Conservation (phyloP, 2,113 vertebrate species). For the Cisticola juncidis region DNA sequence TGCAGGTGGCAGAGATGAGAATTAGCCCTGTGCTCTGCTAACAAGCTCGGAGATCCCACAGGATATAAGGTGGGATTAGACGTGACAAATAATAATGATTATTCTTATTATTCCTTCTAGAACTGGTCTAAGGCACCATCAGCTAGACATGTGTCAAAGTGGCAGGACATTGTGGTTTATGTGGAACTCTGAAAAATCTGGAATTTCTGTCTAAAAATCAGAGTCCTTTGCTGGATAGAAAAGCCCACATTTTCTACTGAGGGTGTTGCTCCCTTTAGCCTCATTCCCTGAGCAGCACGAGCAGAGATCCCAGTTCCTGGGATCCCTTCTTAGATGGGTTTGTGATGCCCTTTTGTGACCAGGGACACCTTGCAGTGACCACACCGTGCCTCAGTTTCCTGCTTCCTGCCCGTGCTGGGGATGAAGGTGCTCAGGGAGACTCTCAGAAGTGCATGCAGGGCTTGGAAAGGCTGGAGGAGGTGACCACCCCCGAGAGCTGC, state of each 20-base stretch:
- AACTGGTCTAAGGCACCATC: neutral
- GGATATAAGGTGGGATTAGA: conserved; percentile 12
- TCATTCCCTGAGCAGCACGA: fast-evolving
- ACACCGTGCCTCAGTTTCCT: neutral
- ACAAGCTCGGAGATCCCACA: conserved; percentile 28
- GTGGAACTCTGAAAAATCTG: neutral
- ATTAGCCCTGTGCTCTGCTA: conserved; percentile 30
- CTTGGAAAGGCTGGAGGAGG: neutral
- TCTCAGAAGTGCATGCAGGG: fast-evolving
- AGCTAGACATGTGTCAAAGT: neutral
- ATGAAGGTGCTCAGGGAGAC: neutral
- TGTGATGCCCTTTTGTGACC: too few species aligned
- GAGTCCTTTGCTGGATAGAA: neutral
- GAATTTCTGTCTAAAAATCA: neutral
- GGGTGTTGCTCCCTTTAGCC: neutral
- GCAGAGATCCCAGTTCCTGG: fast-evolving
- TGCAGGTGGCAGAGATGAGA: conserved; percentile 23
- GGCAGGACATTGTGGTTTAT: neutral
- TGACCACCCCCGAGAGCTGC: fast-evolving
- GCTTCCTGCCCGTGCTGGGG: neutral
- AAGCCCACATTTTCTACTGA: neutral
- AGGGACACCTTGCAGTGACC: neutral
- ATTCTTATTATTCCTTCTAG: conserved; percentile 21
- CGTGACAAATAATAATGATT: conserved; percentile 45
- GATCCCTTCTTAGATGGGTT: neutral